Base-by-base conservation (phyloP, 2,888 invertebrate genomes). In the Galeopsomyia nigrocyanea region DNA sequence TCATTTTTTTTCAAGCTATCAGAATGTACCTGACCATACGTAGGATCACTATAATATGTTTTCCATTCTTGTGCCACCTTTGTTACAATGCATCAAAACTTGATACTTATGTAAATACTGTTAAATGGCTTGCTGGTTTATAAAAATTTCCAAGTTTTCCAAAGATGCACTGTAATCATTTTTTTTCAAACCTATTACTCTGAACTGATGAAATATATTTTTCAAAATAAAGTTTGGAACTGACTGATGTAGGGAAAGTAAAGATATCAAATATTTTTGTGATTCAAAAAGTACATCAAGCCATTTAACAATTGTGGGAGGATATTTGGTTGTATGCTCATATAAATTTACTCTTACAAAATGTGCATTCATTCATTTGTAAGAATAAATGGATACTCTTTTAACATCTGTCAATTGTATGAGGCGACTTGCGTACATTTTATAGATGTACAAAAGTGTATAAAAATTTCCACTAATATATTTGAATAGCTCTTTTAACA, bases 121-220 rank as follows among this genome's bases (percentile, higher is more conserved):
- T 69, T 72, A 67, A 72, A 75, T 69, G 75, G 69, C 71, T 75
- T 75, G 66, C 7, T 63, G 58, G 56, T 62, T 17, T 39, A 13
- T 10, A 62, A 19, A 47, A 60, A 9, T 50, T 26, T 19, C 10
- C 17, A 19, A 13, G 0, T 10, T 19, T 50, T 26, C 17, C 9
- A 49, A 19, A 10, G 0, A 17, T 17, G 17, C 1, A 22, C 13
- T n/a, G 21, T n/a, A 51, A 31, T 51, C 17, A 26, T 50, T 51
- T 26, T 60, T 13, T 67, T 26, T 22, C n/a, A 39, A 39, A n/a
- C 31, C 19, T 17, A 39, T 66, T 22, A 17, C 5, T 49, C 26
- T 26, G 49, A 17, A 47, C 47, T 31, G 2, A 7, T 17, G 14
- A 17, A 63, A 50, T 10, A 21, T 51, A n/a, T 51, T n/a, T 26